Percentiles rank a stretch among this genome's conserved stretches.
Evolutionary conservation across 2,797 vertebrate genomes (phyloP).

Genomic region (Dendrocincla fuliginosa): DNA sequence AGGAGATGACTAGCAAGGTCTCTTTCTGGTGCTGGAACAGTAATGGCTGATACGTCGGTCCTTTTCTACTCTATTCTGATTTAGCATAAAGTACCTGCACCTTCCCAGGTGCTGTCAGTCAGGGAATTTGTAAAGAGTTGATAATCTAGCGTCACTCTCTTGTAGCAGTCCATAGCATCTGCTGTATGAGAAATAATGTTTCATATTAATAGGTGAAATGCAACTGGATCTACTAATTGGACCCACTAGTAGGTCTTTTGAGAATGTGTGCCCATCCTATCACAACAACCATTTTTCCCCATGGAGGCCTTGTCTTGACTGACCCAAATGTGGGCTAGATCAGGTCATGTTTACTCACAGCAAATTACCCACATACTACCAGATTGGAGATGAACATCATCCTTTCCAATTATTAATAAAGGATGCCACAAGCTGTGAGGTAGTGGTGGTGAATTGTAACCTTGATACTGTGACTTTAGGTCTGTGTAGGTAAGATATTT

Average conservation of each 20-base stretch:
- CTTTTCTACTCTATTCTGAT: background rate
- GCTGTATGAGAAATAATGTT: background rate
- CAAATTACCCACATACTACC: background rate
- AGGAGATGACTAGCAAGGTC: background rate
- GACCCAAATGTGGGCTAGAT: background rate
- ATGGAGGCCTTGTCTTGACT: background rate
- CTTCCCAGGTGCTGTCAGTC: background rate
- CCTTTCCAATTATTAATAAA: background rate
- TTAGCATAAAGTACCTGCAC: background rate
- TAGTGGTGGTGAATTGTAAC: background rate
- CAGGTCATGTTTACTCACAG: background rate
- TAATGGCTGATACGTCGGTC: background rate
- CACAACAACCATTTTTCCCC: background rate
- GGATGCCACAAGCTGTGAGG: rapidly evolving
- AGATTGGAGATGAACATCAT: background rate
- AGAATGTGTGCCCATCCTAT: background rate
- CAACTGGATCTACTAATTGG: background rate
- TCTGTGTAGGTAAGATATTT: background rate
- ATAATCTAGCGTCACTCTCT: background rate
- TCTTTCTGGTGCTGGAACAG: background rate
- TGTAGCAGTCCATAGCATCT: background rate
- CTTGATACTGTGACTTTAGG: background rate
- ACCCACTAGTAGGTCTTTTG: background rate
- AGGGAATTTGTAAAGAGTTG: background rate
- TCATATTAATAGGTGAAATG: background rate